Conservation (phyloP, 2,113 vertebrate species). For the Synodontis membranacea region DNA sequence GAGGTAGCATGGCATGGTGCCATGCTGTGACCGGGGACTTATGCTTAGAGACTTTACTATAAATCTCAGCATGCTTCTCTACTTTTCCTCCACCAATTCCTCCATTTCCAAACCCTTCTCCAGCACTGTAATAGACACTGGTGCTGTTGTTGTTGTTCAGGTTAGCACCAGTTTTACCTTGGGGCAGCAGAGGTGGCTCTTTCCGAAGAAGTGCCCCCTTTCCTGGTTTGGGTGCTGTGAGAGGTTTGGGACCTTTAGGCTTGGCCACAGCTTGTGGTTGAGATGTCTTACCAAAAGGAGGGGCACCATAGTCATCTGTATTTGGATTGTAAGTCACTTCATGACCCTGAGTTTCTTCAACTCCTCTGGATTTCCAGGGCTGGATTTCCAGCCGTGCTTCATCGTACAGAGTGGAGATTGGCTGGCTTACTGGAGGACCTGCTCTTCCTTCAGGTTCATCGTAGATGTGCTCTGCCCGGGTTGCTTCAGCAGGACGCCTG, state of each 20-base stretch:
- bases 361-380: constrained; percentile 76
- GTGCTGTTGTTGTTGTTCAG: constrained; percentile 77
- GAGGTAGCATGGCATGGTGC: constrained; percentile 57
- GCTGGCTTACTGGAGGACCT: not conserved
- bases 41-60: constrained; percentile 80
- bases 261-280: constrained; percentile 24
- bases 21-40: constrained; percentile 54
- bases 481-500: not conserved
- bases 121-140: constrained; percentile 47
- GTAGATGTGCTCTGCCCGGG: constrained; percentile 82
- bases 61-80: constrained; percentile 69
- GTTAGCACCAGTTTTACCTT: constrained; percentile 59
- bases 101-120: constrained; percentile 8
- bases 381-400: constrained; percentile 73
- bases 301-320: constrained; percentile 72
- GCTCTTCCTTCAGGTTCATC: constrained; percentile 88
- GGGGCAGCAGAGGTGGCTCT: constrained; percentile 58
- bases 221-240: constrained; percentile 82
- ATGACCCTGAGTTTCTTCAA: constrained; percentile 59
- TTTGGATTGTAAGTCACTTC: constrained; percentile 74
- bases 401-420: constrained; percentile 71
- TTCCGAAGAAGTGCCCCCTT: constrained; percentile 64
- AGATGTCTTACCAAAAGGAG: constrained; percentile 52
- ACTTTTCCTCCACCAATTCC: constrained; percentile 35
- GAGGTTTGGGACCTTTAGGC: constrained; percentile 74